Conservation (phyloP, 2,113 vertebrate genomes). For the Oreocharis arfaki region DNA sequence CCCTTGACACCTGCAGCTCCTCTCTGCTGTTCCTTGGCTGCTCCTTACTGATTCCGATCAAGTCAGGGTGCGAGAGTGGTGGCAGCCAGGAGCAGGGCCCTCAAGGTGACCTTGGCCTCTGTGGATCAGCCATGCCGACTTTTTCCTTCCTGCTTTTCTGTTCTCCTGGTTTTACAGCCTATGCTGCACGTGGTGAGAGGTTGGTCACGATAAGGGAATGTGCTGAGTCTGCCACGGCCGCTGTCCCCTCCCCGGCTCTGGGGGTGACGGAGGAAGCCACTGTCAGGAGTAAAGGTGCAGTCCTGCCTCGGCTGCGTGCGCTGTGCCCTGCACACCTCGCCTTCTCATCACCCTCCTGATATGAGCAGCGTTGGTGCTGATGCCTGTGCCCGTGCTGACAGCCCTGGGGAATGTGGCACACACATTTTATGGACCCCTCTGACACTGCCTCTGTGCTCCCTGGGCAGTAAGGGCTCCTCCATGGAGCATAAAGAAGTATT, state of each 20-base stretch:
- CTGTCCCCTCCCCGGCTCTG: background rate
- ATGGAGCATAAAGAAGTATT: no score
- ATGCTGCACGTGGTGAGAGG: background rate
- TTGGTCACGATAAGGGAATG: background rate
- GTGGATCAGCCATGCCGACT: background rate
- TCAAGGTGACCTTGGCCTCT: background rate
- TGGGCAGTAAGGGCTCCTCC: background rate
- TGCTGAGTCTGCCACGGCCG: background rate
- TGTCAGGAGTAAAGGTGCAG: background rate
- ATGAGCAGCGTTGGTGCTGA: rapidly evolving
- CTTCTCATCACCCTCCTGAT: background rate
- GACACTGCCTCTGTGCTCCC: background rate
- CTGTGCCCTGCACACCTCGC: background rate
- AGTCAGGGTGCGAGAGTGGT: rapidly evolving
- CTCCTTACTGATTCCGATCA: background rate
- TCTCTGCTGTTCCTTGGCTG: background rate
- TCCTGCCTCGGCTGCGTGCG: rapidly evolving
- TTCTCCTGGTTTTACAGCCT: background rate
- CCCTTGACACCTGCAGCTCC: background rate
- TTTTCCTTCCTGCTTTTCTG: background rate
- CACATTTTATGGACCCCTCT: background rate
- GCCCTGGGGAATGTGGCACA: rapidly evolving
- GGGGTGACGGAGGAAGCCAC: rapidly evolving
- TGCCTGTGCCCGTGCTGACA: background rate
- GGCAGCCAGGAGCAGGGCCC: background rate